Evolutionary conservation across 2,113 vertebrate genomes (phyloP).

Genomic region (Callipepla californica): DNA sequence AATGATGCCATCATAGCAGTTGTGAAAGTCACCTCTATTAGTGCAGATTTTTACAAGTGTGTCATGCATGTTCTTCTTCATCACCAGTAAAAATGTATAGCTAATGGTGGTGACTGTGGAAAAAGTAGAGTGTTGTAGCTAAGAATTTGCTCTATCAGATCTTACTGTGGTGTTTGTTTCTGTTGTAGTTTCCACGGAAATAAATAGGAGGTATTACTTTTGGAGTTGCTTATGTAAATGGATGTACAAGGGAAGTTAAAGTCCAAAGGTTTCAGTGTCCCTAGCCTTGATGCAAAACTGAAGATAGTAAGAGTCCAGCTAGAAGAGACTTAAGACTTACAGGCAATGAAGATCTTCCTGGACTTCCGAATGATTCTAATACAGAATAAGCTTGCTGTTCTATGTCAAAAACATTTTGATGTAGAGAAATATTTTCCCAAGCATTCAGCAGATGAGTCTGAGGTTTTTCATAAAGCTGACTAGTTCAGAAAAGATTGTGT

Average conservation of each 20-base stretch:
- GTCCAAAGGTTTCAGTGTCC: accelerated
- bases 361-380: not conserved
- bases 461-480: constrained; percentile 1
- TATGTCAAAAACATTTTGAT: constrained; percentile 31
- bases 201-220: not conserved
- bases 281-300: not conserved
- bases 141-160: not conserved
- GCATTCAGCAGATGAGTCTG: not conserved
- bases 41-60: not conserved
- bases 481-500: constrained; percentile 49
- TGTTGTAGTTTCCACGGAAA: not conserved
- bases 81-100: not conserved
- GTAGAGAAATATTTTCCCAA: not conserved
- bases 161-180: not conserved
- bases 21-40: not conserved
- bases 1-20: not conserved
- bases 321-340: not conserved
- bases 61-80: not conserved
- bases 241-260: not conserved
- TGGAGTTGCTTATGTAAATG: not conserved
- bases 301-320: not conserved
- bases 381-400: not conserved
- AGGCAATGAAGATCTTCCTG: not conserved
- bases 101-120: not conserved
- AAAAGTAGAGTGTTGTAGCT: not conserved